A percentile compares a stretch with the other conserved stretches of the same genome.
These are phyloP conservation scores for Virgularia gustaviana DNA, from an alignment of 92 coral and sea anemone species.

Conservation along the genomic window DNA sequence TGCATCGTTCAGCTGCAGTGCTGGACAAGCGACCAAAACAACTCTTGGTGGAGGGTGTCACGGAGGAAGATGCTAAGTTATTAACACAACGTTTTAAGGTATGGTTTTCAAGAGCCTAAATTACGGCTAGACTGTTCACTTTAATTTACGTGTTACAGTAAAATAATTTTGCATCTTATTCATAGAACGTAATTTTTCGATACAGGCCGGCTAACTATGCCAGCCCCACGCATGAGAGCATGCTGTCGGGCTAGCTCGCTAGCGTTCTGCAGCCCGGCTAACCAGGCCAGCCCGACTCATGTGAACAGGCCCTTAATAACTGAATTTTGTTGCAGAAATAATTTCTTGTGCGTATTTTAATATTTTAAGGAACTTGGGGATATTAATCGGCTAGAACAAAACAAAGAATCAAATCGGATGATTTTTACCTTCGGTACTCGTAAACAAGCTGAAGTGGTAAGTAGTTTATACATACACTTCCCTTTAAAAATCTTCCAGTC, in stretches of 20 bases:
- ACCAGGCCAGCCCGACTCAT: no score
- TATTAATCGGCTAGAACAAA: constrained; percentile 82
- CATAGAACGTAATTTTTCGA: no score
- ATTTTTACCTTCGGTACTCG: constrained; percentile 78
- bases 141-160: no score
- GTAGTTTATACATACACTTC: constrained; percentile 10
- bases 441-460: constrained; percentile 94
- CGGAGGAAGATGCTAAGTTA: constrained; percentile 61
- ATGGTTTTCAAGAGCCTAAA: constrained; percentile 22
- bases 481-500: not conserved
- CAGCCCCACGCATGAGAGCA: no score
- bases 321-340: no score
- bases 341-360: not conserved
- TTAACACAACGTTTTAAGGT: constrained; percentile 81
- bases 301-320: no score
- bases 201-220: no score
- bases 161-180: no score
- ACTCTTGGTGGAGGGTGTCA: constrained; percentile 70
- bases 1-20: constrained; percentile 86
- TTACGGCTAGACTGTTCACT: no score
- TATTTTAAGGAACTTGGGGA: constrained; percentile 84
- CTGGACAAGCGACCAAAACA: constrained; percentile 76
- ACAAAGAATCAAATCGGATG: constrained; percentile 54
- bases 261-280: no score
- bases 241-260: no score